These are phyloP conservation scores for Ahaetulla prasina DNA, from an alignment of 2,113 vertebrate species.

Conservation along the genomic window DNA sequence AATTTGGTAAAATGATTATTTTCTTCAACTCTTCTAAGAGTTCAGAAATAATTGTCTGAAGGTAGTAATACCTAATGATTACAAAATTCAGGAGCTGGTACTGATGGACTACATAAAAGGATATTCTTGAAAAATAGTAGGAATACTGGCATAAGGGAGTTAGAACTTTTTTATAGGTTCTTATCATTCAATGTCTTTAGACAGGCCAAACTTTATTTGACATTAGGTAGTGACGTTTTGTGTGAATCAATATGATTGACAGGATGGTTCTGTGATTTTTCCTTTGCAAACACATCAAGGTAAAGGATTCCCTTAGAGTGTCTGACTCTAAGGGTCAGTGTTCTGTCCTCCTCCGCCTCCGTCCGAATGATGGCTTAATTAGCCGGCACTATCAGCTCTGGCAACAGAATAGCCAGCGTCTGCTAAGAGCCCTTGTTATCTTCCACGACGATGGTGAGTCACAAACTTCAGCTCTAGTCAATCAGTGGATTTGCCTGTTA, in stretches of 20 bases:
- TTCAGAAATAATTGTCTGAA: neutral
- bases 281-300: neutral
- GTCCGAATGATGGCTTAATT: too few relatives aligned
- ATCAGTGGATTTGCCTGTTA: too few relatives aligned
- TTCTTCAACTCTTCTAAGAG: neutral
- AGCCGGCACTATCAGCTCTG: too few relatives aligned
- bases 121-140: neutral
- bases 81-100: neutral
- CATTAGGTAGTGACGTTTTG: neutral
- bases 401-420: too few relatives aligned
- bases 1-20: neutral
- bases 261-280: neutral
- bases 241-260: neutral
- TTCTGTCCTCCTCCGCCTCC: too few relatives aligned
- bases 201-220: neutral
- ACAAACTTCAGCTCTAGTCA: too few relatives aligned
- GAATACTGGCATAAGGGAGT: neutral
- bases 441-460: too few relatives aligned
- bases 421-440: too few relatives aligned
- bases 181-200: neutral
- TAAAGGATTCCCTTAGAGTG: neutral
- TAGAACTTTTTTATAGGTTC: neutral
- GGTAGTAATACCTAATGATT: neutral
- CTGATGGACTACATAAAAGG: neutral
- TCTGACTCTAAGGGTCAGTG: neutral